Conservation (phyloP, 92 coral and sea anemone genomes). For the Desmophyllum pertusum region DNA sequence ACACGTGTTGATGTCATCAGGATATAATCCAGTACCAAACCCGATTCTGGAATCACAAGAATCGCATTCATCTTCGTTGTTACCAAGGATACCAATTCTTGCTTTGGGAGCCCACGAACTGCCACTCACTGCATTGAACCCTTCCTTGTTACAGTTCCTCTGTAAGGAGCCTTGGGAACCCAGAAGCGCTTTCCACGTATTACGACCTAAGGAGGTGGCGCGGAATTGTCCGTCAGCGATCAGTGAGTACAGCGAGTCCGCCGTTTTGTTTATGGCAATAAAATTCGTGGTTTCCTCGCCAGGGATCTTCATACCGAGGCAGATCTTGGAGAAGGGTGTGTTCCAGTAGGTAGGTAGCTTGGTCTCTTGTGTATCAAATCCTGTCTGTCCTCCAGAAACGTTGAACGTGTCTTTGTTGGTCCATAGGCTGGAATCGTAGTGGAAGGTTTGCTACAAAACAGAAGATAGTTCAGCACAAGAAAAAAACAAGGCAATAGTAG, state of each 20-base stretch:
- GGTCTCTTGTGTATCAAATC: not conserved
- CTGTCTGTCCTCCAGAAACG: not conserved
- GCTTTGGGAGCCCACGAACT: not conserved
- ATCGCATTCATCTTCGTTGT: not conserved
- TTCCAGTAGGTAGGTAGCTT: constrained; percentile 12
- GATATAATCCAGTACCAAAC: not conserved
- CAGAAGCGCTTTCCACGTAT: not conserved
- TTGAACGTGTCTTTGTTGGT: not conserved
- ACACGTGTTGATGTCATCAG: constrained; percentile 2
- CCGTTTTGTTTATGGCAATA: not conserved
- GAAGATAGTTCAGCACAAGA: not conserved
- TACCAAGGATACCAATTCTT: not conserved
- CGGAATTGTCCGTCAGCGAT: not conserved
- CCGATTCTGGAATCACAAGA: constrained; percentile 2
- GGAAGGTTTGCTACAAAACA: not conserved
- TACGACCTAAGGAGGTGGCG: not conserved
- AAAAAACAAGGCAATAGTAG: too few relatives aligned
- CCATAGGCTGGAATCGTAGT: not conserved
- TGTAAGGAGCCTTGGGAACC: not conserved
- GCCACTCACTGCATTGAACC: not conserved
- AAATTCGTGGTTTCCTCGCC: not conserved
- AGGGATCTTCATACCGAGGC: constrained; percentile 6
- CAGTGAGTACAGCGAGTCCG: constrained; percentile 12
- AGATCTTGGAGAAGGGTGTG: not conserved
- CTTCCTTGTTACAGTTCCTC: not conserved